Evolutionary conservation across 2,113 vertebrate genomes (phyloP), one percentile per base, ranked within the genome.

Genomic region (Pseudolaguvia tuberculata): DNA sequence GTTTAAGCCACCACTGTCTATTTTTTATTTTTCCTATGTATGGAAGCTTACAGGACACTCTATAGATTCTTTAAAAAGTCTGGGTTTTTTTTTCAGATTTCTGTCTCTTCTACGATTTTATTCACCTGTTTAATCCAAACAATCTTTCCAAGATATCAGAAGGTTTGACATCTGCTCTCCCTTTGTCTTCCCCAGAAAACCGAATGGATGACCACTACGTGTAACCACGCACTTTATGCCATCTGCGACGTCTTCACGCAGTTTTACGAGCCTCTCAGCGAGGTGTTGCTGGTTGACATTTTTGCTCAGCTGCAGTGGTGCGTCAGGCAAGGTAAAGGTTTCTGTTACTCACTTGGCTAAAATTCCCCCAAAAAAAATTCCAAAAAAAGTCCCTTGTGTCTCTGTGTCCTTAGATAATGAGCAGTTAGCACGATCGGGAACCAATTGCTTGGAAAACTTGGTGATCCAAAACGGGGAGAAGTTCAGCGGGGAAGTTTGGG

Each of bases 191-290:
- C 29, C 5, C 82, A 99, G 96, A 99, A 98, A 86, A 95, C 93
- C 0, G 96, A 99, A 86, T 99, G 96, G 96, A 99, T 99, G 96
- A 99, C 95, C 1, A 99, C 96, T 1, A 99, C 96, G 0, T 99
- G 96, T 82, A 99, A 99, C 88, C 96, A 99, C 0, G 96, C 96
- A 0, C 93, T 99, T 59, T 99, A 97, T 51, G 96, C 96, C 31
- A 95, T 99, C 81, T 99, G 96, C 79, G 96, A 99, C 9, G 96
- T 99, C 18, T 99, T 99, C 83, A 97, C 96, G 0, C 95, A 99
- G 69, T 99, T 99, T 76, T 99, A 97, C 15, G 94, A 97, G 87
- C 93, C 95, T 35, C 89, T 99, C 83, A 95, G 94, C 29, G 92
- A 95, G 78, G 92, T 98, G 75, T 91, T 99, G 55, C 91, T 99